A percentile compares a stretch with the other conserved stretches of the same genome.
These are phyloP conservation scores for Trichogramma evanescens DNA, from an alignment of 2,888 invertebrate genomes.

Conservation along the genomic window DNA sequence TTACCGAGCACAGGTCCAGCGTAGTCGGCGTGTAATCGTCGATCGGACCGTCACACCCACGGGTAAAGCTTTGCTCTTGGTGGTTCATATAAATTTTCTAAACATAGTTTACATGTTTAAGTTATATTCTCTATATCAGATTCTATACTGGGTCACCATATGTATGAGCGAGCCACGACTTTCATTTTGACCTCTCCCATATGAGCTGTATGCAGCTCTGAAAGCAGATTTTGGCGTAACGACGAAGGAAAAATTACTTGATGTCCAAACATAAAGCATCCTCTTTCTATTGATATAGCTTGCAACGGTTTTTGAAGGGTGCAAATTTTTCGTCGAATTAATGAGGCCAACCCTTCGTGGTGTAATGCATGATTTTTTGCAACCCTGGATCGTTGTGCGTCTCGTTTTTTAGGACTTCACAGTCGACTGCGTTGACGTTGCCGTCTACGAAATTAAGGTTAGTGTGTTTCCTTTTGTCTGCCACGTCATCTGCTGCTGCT, in stretches of 20 bases:
- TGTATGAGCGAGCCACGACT: constrained; percentile 24
- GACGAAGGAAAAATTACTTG: constrained; percentile 1
- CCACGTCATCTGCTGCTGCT: not conserved
- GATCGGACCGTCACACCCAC: constrained; percentile 18
- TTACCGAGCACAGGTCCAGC: constrained; percentile 14
- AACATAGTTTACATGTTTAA: constrained; percentile 15
- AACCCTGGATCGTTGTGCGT: not conserved
- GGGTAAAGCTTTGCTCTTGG: constrained; percentile 10
- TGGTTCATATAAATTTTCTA: constrained; percentile 15
- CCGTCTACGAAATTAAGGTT: not conserved
- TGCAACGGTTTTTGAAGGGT: not conserved
- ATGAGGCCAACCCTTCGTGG: constrained; percentile 1
- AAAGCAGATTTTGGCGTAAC: constrained; percentile 17
- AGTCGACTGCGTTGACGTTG: not conserved
- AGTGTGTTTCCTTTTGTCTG: no score
- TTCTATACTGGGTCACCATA: constrained; percentile 27
- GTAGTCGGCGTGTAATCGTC: constrained; percentile 21
- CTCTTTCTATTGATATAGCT: constrained; percentile 5
- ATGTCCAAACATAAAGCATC: constrained; percentile 7
- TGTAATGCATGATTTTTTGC: not conserved
- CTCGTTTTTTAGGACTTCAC: not conserved
- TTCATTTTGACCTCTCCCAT: constrained; percentile 28
- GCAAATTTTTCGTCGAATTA: not conserved
- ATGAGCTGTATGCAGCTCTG: constrained; percentile 25
- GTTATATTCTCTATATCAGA: constrained; percentile 15